These are phyloP conservation scores for Takifugu flavidus DNA, from an alignment of 2,113 vertebrate species.

Conservation along the genomic window DNA sequence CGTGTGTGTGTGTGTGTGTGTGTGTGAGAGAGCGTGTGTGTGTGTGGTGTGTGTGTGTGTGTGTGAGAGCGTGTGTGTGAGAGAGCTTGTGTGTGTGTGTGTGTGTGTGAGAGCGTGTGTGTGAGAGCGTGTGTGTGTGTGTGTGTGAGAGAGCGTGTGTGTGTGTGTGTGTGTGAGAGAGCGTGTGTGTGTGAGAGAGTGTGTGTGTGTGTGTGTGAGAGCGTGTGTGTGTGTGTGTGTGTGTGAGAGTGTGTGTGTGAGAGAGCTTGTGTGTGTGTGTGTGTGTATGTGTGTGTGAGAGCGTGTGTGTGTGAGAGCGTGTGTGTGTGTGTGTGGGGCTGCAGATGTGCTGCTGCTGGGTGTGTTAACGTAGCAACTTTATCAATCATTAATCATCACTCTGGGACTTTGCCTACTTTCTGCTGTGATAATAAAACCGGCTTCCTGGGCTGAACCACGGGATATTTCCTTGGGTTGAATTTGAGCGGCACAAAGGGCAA, in stretches of 20 bases:
- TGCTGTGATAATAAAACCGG: slow-evolving; percentile 45
- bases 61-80: background rate
- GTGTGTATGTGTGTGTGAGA: slow-evolving; percentile 1
- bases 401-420: slow-evolving; percentile 43
- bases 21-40: slow-evolving; percentile 3
- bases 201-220: background rate
- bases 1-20: background rate
- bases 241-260: background rate
- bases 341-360: slow-evolving; percentile 1
- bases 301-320: background rate
- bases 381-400: slow-evolving; percentile 66
- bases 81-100: background rate
- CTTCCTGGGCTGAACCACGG: slow-evolving; percentile 21
- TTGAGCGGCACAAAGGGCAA: slow-evolving; percentile 39
- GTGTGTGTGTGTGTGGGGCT: slow-evolving; percentile 14
- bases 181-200: background rate
- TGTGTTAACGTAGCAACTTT: slow-evolving; percentile 31
- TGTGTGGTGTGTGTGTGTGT: background rate
- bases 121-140: slow-evolving; percentile 3
- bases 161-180: background rate
- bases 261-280: slow-evolving; percentile 4
- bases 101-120: background rate
- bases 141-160: background rate
- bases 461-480: slow-evolving; percentile 8
- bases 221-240: background rate